A percentile compares a stretch with the other conserved stretches of the same genome.
Conservation (phyloP, 2,113 vertebrate genomes). For the Pterophyllum scalare region DNA sequence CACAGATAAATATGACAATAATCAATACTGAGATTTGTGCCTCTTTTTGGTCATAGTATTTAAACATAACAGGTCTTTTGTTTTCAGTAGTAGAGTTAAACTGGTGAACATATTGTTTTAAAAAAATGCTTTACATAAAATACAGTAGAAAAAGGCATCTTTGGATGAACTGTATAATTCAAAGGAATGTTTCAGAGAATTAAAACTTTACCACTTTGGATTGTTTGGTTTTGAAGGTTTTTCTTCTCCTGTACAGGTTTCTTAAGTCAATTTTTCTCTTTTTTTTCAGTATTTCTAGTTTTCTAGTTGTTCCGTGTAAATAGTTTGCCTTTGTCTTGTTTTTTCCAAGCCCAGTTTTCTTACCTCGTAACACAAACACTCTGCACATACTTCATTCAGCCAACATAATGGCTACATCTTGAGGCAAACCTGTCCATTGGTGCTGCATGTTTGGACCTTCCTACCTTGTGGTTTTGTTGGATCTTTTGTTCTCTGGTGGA, state of each 20-base stretch:
- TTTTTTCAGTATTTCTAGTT: not conserved
- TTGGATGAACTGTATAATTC: not conserved
- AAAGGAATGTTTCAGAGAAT: not conserved
- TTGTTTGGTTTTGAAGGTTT: not conserved
- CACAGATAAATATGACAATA: not conserved
- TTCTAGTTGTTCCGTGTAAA: not conserved
- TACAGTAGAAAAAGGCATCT: not conserved
- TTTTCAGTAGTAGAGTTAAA: not conserved
- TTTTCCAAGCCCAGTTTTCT: not conserved
- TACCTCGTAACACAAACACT: not conserved
- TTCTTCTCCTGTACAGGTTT: not conserved
- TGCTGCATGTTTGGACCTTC: conserved; percentile 16
- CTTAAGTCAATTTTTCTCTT: not conserved
- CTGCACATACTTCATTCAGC: not conserved
- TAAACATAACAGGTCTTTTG: not conserved
- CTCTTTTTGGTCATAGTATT: no score
- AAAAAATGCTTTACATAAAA: not conserved
- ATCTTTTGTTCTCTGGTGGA: conserved; percentile 15
- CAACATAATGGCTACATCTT: not conserved
- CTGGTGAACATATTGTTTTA: not conserved
- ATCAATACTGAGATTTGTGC: not conserved
- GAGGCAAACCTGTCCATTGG: not conserved
- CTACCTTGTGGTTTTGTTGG: conserved; percentile 32
- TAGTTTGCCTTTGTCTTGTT: not conserved
- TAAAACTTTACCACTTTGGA: not conserved